Evolutionary conservation across 1,140 invertebrate genomes (phyloP), one percentile per base, ranked within the genome.

Genomic region (Cherax destructor): DNA sequence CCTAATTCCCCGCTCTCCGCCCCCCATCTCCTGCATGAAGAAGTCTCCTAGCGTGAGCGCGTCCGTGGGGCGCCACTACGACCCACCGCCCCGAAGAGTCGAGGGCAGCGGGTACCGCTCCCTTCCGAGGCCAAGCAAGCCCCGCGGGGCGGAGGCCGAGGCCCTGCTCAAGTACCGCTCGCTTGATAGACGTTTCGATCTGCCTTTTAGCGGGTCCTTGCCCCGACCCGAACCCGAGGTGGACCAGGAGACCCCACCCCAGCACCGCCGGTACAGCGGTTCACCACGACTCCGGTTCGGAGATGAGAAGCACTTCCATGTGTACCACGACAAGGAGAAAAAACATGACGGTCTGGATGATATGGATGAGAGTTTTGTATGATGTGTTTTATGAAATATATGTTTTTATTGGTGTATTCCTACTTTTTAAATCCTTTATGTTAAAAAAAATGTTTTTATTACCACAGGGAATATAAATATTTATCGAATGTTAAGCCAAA

Each of bases 321-420:
- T 92, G 80, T 92, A 92, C 56, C 88, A 89, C 83, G 92, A 92
- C 81, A 92, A 92, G 78, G 92, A 92, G 21, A 92, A 92, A 81
- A 83, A 84, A 61, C 92, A 91, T 41, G 86, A 87, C 56, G 86
- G 92, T 72, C 72, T 90, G 59, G 79, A 92, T 78, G 92, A 92
- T 84, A 87, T 87, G 65, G 92, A 92, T 88, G 92, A 92, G 78
- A 92, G 89, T 92, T 92, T 92, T 92, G 89, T 92, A 92, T 92
- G 86, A 92, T 91, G 86, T 83, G 88, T 89, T 92, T 88, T 84
- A 91, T 83, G 89, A 92, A 87, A 92, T 91, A 92, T 85, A 88
- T 92, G 86, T 92, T 92, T 92, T 92, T 92, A 92, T 92, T 92
- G 81, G 91, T 92, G 86, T 88, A 78, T 56, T 41, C 61, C 61